phyloP scores from a whole-genome alignment of 2,797 vertebrate genomes.

The Toxotes lorentzi region DNA sequence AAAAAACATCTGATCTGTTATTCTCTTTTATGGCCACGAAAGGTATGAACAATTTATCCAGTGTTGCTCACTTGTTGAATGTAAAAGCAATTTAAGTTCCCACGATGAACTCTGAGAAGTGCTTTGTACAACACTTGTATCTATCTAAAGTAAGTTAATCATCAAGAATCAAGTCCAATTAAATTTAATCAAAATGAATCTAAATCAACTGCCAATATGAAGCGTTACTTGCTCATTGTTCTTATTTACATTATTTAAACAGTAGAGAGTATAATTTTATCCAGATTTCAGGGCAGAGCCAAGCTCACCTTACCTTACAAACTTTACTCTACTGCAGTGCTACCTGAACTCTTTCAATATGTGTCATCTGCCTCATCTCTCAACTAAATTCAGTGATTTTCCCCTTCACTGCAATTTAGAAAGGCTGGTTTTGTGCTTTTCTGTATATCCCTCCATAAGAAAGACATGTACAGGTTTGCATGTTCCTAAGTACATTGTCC shows the following conservation, averaged over 20 bases:
- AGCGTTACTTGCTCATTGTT: no score
- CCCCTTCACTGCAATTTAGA: not conserved
- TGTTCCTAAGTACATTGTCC: slow-evolving; percentile 1
- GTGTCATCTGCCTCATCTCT: slow-evolving; percentile 8
- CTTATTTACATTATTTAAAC: not conserved
- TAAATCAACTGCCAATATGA: no score
- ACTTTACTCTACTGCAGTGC: slow-evolving; percentile 31
- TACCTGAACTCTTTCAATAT: slow-evolving; percentile 12
- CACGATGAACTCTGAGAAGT: no score
- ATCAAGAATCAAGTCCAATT: no score
- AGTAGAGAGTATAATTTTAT: not conserved
- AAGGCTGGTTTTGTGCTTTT: not conserved
- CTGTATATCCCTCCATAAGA: not conserved
- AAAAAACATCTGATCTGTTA: no score
- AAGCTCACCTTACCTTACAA: slow-evolving; percentile 28
- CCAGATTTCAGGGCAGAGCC: slow-evolving; percentile 16
- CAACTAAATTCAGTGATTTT: not conserved
- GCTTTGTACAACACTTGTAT: no score
- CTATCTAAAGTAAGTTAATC: no score
- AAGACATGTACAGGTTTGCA: not conserved
- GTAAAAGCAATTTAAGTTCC: no score
- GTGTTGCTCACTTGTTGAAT: no score
- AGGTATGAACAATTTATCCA: no score
- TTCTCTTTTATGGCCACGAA: no score
- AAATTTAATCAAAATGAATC: not conserved